Percentiles rank a stretch among this genome's conserved stretches.
phyloP scores from a whole-genome alignment of 2,888 invertebrate genomes.

The Lasius fuliginosus region DNA sequence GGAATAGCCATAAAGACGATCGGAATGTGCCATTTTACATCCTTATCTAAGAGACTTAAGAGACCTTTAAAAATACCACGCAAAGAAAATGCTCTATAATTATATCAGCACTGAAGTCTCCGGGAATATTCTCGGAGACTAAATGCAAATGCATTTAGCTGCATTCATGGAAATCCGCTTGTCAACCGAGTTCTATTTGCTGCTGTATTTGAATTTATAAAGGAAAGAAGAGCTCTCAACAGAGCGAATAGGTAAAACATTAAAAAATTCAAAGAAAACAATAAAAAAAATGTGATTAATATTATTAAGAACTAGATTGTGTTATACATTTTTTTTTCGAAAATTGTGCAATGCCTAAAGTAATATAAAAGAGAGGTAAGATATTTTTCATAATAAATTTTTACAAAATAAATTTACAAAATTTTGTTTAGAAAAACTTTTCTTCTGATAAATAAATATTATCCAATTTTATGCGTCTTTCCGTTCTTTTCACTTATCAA shows the following conservation, averaged over 20 bases:
- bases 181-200: neutral
- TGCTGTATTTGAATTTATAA: neutral
- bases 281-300: neutral
- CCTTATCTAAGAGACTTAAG: neutral
- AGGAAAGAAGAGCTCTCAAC: neutral
- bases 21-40: neutral
- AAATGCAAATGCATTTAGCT: constrained; percentile 32
- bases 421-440: neutral
- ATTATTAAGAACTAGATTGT: neutral
- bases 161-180: constrained; percentile 9
- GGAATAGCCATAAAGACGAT: neutral
- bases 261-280: neutral
- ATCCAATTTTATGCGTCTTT: neutral
- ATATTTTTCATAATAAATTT: neutral
- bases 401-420: too few relatives aligned
- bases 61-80: constrained; percentile 16
- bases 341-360: neutral
- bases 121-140: constrained; percentile 22
- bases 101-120: constrained; percentile 5
- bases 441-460: neutral
- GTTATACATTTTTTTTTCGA: neutral
- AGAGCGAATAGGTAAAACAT: neutral
- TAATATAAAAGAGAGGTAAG: neutral
- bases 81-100: constrained; percentile 22
- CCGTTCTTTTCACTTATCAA: neutral